Percentiles rank a stretch among this genome's conserved stretches.
These are phyloP conservation scores for Irena cyanogastra DNA, from an alignment of 2,113 vertebrate species.

Conservation along the genomic window DNA sequence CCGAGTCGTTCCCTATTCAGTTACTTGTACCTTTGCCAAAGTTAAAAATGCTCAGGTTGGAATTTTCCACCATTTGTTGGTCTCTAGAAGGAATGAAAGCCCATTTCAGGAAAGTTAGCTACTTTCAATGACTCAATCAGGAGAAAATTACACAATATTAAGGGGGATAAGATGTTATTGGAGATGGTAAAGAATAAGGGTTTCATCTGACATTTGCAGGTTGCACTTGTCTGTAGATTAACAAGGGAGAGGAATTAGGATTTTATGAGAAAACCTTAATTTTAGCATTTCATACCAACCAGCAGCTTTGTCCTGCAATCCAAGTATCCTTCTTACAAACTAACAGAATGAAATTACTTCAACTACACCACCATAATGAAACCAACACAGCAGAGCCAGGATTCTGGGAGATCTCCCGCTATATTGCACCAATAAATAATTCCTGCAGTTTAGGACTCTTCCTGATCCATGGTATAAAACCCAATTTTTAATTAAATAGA, in stretches of 20 bases:
- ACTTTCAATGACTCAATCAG: background rate
- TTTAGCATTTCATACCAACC: background rate
- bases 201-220: background rate
- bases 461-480: background rate
- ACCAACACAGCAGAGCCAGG: background rate
- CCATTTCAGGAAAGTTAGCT: background rate
- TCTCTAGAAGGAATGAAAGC: background rate
- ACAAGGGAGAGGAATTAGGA: background rate
- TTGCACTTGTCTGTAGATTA: background rate
- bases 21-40: background rate
- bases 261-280: background rate
- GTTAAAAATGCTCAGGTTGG: background rate
- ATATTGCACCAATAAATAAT: background rate
- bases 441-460: background rate
- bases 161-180: background rate
- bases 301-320: background rate
- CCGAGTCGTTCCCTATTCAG: background rate
- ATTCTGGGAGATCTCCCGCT: background rate
- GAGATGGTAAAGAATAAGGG: background rate
- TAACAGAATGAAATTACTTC: background rate
- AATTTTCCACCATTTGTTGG: background rate
- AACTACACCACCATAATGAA: background rate
- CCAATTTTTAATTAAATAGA: background rate
- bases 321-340: background rate
- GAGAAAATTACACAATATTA: background rate